Conservation (phyloP, 2,888 invertebrate species). For the Ophioninae sp. region DNA sequence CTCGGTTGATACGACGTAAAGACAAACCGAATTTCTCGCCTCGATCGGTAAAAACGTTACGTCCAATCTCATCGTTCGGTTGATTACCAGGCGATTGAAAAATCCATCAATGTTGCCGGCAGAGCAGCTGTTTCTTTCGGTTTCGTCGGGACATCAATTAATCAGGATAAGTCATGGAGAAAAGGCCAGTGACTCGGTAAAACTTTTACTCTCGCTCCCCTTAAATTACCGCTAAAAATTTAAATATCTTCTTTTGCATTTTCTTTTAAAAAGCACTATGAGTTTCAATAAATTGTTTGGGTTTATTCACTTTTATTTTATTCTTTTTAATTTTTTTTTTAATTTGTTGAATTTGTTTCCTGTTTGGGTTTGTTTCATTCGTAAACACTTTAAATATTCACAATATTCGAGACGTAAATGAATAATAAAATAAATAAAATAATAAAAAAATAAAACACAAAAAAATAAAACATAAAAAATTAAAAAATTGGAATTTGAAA, state of each 20-base stretch:
- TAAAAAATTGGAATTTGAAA: no score
- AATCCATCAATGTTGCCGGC: background rate
- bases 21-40: background rate
- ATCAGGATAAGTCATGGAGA: background rate
- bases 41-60: background rate
- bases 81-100: background rate
- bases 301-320: no score
- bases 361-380: no score
- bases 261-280: no score
- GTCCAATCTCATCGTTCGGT: background rate
- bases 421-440: no score
- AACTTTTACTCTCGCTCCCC: background rate
- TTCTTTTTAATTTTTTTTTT: no score
- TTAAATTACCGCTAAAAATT: background rate
- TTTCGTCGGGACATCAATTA: background rate
- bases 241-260: background rate
- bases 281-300: no score
- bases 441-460: no score
- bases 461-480: no score
- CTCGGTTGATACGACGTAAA: constrained; percentile 8
- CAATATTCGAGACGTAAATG: no score
- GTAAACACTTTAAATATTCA: no score
- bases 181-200: background rate
- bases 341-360: no score
- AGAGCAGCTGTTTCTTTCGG: background rate